Evolutionary conservation across 1,140 invertebrate genomes (phyloP).

Genomic region (Drosophila neocordata): DNA sequence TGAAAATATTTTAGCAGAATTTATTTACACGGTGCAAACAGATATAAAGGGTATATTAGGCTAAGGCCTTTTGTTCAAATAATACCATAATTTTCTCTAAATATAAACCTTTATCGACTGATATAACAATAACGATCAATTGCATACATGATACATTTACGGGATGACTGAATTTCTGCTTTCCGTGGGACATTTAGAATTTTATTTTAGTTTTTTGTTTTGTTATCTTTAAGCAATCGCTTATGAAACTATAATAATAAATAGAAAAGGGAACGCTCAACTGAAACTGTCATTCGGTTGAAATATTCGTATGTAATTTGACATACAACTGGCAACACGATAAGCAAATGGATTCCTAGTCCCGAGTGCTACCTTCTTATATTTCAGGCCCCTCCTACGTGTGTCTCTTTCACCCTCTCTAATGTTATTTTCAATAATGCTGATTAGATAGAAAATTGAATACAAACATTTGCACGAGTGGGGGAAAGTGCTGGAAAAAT

Average conservation of each 20-base stretch:
- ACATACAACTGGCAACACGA: constrained; percentile 26
- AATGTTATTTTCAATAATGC: constrained; percentile 32
- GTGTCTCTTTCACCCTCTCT: neutral
- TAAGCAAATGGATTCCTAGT: constrained; percentile 24
- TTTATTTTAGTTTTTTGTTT: constrained; percentile 32
- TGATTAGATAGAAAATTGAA: constrained; percentile 42
- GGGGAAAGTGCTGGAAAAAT: constrained; percentile 1
- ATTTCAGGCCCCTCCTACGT: neutral
- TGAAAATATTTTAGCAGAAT: constrained; percentile 10
- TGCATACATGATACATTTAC: too few species aligned
- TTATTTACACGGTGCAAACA: neutral
- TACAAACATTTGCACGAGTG: neutral
- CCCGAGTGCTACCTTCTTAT: constrained; percentile 9
- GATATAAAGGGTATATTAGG: neutral
- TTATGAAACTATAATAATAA: constrained; percentile 26
- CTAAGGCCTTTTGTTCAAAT: too few species aligned
- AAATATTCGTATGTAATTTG: constrained; percentile 35
- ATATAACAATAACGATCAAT: too few species aligned
- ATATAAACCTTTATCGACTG: too few species aligned
- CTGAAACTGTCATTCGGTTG: constrained; percentile 20
- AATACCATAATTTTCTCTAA: too few species aligned
- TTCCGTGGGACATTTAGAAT: constrained; percentile 61
- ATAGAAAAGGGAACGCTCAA: constrained; percentile 21
- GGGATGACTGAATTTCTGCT: neutral
- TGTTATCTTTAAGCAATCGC: constrained; percentile 12